Conservation (phyloP, 1,140 invertebrate species). For the Apolygus lucorum region DNA sequence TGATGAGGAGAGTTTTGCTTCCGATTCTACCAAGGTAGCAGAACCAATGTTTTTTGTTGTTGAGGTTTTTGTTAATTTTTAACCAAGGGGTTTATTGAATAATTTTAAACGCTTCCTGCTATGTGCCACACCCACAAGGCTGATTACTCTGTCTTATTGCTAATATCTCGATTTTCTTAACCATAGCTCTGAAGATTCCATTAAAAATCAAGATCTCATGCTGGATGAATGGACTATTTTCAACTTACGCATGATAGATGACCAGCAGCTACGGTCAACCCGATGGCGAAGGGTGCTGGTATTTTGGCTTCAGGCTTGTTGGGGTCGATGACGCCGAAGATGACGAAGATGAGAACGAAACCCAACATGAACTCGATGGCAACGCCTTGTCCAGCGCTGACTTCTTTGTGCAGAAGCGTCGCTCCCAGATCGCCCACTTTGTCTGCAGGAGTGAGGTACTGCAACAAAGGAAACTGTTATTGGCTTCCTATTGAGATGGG, state of each 20-base stretch:
- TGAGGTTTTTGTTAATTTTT: no score
- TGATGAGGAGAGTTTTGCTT: no score
- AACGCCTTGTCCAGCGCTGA: constrained; percentile 65
- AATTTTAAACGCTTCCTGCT: no score
- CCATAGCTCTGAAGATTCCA: not conserved
- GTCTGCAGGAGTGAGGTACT: constrained; percentile 29
- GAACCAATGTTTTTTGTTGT: not conserved
- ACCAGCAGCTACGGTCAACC: constrained; percentile 74
- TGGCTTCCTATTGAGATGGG: no score
- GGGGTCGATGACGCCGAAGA: constrained; percentile 75
- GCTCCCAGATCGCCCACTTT: constrained; percentile 45
- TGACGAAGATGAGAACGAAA: constrained; percentile 76
- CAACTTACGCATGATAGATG: constrained; percentile 76
- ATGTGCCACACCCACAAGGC: no score
- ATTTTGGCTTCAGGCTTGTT: constrained; percentile 64
- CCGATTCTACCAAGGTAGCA: no score
- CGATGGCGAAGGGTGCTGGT: constrained; percentile 80
- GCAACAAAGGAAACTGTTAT: no score
- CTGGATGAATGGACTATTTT: no score
- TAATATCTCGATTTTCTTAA: no score
- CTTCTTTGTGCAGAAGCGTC: constrained; percentile 47
- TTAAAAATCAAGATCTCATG: no score
- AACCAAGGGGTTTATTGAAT: no score
- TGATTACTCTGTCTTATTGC: no score
- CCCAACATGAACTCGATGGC: constrained; percentile 85